Conservation (phyloP, 2,113 vertebrate genomes). For the Callospermophilus lateralis region DNA sequence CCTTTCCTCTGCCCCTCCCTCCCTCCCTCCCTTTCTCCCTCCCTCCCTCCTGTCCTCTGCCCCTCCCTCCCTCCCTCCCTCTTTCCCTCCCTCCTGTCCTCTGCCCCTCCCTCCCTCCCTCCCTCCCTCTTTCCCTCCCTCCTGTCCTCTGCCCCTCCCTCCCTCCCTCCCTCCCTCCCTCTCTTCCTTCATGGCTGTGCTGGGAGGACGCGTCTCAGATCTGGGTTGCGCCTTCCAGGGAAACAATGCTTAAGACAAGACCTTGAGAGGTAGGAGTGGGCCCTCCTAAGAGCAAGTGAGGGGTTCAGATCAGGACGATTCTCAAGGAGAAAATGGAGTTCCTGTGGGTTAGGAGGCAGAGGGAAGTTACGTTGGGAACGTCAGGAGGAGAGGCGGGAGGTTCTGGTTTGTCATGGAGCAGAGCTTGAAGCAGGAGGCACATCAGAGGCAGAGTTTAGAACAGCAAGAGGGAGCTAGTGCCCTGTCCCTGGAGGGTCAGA, state of each 20-base stretch:
- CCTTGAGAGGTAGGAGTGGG: not conserved
- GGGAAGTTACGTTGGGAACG: not conserved
- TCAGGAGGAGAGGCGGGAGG: slow-evolving; percentile 84
- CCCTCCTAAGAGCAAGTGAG: not conserved
- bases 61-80: no score
- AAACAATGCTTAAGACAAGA: not conserved
- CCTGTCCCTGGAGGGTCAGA: not conserved
- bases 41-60: no score
- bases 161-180: no score
- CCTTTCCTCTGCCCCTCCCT: no score
- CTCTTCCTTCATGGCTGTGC: not conserved
- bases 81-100: no score
- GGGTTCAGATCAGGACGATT: not conserved
- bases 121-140: no score
- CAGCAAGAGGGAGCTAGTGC: slow-evolving; percentile 66
- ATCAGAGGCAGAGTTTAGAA: slow-evolving; percentile 86
- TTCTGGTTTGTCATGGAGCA: slow-evolving; percentile 95
- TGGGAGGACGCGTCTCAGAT: not conserved
- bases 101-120: no score
- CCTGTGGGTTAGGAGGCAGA: not conserved
- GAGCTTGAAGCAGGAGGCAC: slow-evolving; percentile 90
- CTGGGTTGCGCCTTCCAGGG: not conserved
- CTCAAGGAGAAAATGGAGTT: not conserved
- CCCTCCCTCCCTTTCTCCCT: no score
- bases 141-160: no score